Conservation (phyloP, 2,888 invertebrate species). For the Perdita meconis region DNA sequence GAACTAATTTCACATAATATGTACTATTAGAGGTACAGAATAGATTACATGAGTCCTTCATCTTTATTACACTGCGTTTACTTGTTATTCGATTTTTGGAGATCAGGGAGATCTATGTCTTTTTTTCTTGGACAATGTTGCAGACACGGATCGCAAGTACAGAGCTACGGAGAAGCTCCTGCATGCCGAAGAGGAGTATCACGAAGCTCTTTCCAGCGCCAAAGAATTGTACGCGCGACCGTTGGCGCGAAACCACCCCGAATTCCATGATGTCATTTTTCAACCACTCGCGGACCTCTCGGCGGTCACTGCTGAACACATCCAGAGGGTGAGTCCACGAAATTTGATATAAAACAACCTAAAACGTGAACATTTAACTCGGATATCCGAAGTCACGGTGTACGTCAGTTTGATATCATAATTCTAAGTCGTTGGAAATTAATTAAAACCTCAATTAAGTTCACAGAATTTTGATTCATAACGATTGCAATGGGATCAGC, state of each 20-base stretch:
- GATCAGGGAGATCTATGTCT: no score
- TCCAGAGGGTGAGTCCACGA: conserved; percentile 78
- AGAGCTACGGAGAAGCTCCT: conserved; percentile 83
- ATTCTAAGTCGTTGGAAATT: background rate
- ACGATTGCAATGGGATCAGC: background rate
- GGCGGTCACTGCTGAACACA: conserved; percentile 76
- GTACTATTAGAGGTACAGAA: no score
- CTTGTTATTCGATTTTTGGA: no score
- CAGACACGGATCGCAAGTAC: conserved; percentile 83
- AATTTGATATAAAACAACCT: background rate
- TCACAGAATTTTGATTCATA: background rate
- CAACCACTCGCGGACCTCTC: conserved; percentile 80
- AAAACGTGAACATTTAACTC: no score
- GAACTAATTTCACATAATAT: no score
- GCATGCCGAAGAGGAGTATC: conserved; percentile 84
- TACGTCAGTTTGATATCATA: background rate
- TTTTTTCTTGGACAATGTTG: no score
- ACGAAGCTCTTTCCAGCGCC: conserved; percentile 86
- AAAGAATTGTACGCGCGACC: conserved; percentile 88
- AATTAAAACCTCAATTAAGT: background rate
- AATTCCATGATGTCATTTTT: conserved; percentile 82
- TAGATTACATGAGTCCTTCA: no score
- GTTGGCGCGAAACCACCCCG: conserved; percentile 82
- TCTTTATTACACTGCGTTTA: no score
- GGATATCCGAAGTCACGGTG: background rate